Evolutionary conservation across 2,113 vertebrate species (phyloP).

Genomic region (Prolemur simus): DNA sequence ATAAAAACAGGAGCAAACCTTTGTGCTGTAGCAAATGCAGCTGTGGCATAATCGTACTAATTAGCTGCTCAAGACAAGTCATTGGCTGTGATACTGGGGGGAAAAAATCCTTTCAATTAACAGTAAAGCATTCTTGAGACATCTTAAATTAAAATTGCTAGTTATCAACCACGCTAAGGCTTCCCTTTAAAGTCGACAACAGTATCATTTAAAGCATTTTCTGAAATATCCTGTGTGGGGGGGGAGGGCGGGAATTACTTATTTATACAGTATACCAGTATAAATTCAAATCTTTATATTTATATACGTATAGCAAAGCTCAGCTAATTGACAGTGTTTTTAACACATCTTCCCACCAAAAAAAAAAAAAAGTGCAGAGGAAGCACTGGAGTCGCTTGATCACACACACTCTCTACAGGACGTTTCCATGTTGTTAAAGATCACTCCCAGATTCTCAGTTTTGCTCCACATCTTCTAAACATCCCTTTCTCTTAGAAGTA

Average conservation of each 20-base stretch:
- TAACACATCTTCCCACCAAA: background rate
- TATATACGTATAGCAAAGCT: background rate
- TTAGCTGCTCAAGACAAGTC: slow-evolving; percentile 93
- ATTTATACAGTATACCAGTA: background rate
- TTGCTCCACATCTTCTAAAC: slow-evolving; percentile 3
- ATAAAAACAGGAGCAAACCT: slow-evolving; percentile 90
- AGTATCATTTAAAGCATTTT: slow-evolving; percentile 41
- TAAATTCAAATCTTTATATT: background rate
- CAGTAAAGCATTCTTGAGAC: slow-evolving; percentile 78
- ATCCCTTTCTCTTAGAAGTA: slow-evolving; percentile 37
- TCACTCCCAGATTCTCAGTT: slow-evolving; percentile 30
- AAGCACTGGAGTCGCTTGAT: background rate
- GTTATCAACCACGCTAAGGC: slow-evolving; percentile 58
- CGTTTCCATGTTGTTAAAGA: background rate
- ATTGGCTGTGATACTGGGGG: slow-evolving; percentile 83
- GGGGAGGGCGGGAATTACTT: background rate
- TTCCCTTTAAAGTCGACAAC: slow-evolving; percentile 17
- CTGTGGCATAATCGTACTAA: slow-evolving; percentile 98
- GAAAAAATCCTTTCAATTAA: slow-evolving; percentile 84
- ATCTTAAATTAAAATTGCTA: slow-evolving; percentile 72
- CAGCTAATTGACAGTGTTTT: slow-evolving; percentile 36
- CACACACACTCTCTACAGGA: background rate
- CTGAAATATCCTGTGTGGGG: slow-evolving; percentile 17
- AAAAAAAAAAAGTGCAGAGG: background rate
- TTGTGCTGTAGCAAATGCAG: slow-evolving; percentile 91